A percentile compares a stretch with the other conserved stretches of the same genome.
These are phyloP conservation scores for Cryptomyrus ogoouensis DNA, from an alignment of 2,113 vertebrate genomes.

Conservation along the genomic window DNA sequence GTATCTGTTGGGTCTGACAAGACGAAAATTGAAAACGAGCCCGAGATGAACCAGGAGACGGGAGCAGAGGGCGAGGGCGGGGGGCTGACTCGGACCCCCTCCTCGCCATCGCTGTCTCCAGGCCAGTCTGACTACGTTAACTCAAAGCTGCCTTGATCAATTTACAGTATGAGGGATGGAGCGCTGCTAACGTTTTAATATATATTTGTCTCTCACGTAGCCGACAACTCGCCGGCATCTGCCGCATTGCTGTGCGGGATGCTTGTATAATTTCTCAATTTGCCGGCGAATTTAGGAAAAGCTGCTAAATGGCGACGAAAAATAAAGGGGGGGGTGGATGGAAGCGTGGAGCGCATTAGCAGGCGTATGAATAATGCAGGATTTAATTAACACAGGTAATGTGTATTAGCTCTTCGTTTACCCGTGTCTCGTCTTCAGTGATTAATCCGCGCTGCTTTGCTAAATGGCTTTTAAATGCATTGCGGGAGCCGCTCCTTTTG, in stretches of 20 bases:
- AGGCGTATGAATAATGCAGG: conserved; percentile 5
- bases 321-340: neutral
- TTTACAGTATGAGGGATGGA: neutral
- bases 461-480: neutral
- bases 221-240: neutral
- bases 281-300: neutral
- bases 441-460: neutral
- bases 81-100: neutral
- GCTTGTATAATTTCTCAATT: neutral
- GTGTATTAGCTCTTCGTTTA: conserved; percentile 6
- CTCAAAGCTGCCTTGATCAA: neutral
- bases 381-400: conserved; percentile 15
- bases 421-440: neutral
- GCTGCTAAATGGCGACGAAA: neutral
- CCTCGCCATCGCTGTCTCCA: neutral
- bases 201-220: neutral
- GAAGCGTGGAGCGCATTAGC: neutral
- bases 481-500: neutral
- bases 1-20: conserved; percentile 14
- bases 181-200: neutral
- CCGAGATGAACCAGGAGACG: neutral
- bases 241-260: neutral
- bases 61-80: neutral
- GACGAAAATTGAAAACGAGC: conserved; percentile 8
- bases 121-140: conserved; percentile 5